Percentiles rank a stretch among this genome's conserved stretches.
Conservation (phyloP, 2,113 vertebrate genomes). For the Grallaria varia region DNA sequence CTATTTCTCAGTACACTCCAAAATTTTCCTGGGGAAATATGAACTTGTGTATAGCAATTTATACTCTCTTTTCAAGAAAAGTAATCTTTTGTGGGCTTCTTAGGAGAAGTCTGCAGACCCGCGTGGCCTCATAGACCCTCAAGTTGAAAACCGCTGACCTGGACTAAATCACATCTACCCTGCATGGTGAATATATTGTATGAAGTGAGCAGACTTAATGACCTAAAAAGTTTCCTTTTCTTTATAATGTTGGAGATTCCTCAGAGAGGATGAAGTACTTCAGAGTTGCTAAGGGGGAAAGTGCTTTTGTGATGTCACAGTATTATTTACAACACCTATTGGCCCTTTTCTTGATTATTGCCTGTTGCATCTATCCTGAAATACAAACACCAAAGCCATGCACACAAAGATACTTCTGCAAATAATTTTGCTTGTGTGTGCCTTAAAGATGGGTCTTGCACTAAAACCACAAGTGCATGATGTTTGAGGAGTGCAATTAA, state of each 20-base stretch:
- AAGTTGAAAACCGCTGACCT: slow-evolving; percentile 42
- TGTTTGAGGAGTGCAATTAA: not conserved
- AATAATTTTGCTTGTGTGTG: not conserved
- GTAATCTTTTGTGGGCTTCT: not conserved
- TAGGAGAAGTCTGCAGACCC: not conserved
- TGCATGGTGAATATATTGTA: slow-evolving; percentile 42
- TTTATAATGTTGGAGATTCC: not conserved
- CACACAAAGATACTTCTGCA: not conserved
- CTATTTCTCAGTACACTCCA: not conserved
- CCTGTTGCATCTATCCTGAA: not conserved
- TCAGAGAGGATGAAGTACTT: slow-evolving; percentile 17
- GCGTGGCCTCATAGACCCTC: not conserved
- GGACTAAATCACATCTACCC: slow-evolving; percentile 39
- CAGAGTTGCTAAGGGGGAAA: slow-evolving; percentile 17
- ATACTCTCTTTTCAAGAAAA: not conserved
- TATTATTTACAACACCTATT: not conserved
- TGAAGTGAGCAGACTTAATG: slow-evolving; percentile 15
- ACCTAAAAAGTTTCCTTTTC: slow-evolving; percentile 27
- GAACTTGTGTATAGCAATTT: not conserved
- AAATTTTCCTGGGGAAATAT: not conserved
- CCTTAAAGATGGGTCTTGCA: not conserved
- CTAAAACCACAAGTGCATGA: not conserved
- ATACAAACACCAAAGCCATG: not conserved
- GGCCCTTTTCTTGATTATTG: not conserved
- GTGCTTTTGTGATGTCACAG: not conserved